Base-by-base conservation (phyloP, 2,113 vertebrate genomes). In the Bos indicus region DNA sequence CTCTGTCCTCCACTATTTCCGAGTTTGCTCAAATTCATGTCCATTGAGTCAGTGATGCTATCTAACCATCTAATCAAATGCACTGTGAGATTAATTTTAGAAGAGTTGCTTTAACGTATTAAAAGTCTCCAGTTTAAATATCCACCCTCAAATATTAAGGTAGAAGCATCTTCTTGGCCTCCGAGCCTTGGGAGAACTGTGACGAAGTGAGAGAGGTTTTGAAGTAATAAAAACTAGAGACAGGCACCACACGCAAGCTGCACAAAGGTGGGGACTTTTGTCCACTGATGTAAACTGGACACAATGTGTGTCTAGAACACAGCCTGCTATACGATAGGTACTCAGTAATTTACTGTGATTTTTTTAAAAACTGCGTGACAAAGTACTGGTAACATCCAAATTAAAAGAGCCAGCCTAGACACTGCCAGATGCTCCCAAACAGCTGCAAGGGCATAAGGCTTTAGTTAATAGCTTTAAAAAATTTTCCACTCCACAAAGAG, bases 21-120 rank as follows among this genome's bases (percentile, higher is more conserved):
- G 6, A 43, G 71, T 77, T 77, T 43, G 12, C 71, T 43, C 71
- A 77, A 43, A 43, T 77, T 77, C 12, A 43, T 7, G 40, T 77
- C 71, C 23, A 77, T 7, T 26, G 23, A 77, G 11, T 26, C 6
- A 2, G 71, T 77, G 71, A 43, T 77, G 23, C 71, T 14, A 26
- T 77, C 36, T 43, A 77, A 77, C 71, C 71, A 77, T 14, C 71
- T 77, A 40, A 36, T 46, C 14, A 7, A 85, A 60, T 26, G 15
- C 71, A 78, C 15, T 46, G 19, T 46, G 21, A 95, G 51, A 89
- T 13, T 30, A 21, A 82, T 57, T 84, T 78, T 54, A 86, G 57
- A 5, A 14, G 3, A 57, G 54, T 54, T 40, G 11, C 52, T 83
- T 77, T 36, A 28, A 86, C 0, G 0, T 43, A 81, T 15, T 30